Conservation (phyloP, 2,888 invertebrate genomes). For the Pecten maximus region DNA sequence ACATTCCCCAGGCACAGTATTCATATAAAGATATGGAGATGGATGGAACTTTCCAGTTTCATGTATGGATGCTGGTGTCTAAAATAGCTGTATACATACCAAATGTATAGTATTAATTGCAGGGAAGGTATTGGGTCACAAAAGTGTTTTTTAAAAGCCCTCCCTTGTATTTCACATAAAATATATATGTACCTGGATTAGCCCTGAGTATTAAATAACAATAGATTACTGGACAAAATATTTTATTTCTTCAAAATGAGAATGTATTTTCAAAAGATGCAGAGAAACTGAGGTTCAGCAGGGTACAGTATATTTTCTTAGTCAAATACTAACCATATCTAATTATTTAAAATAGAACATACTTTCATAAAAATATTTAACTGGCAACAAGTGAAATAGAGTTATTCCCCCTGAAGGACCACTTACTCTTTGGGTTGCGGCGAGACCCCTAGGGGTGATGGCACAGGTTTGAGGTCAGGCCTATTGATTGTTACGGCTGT, state of each 20-base stretch:
- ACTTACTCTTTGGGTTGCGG: conserved; percentile 80
- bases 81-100: too few relatives aligned
- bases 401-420: not conserved
- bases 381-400: not conserved
- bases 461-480: conserved; percentile 57
- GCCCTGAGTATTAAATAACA: not conserved
- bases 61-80: too few relatives aligned
- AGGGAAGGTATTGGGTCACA: too few relatives aligned
- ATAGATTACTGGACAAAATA: not conserved
- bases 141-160: too few relatives aligned
- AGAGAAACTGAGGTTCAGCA: not conserved
- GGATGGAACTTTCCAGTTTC: too few relatives aligned
- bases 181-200: not conserved
- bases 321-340: not conserved
- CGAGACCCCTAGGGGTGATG: conserved; percentile 74
- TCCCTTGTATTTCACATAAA: too few relatives aligned
- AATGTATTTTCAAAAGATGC: not conserved
- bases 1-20: too few relatives aligned
- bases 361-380: not conserved
- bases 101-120: too few relatives aligned
- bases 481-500: conserved; percentile 89
- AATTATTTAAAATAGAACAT: not conserved
- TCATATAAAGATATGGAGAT: too few relatives aligned
- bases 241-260: not conserved
- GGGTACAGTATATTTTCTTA: not conserved